Percentiles rank a stretch among this genome's conserved stretches.
These are phyloP conservation scores for Rhineura floridana DNA, from an alignment of 2,113 vertebrate genomes.

Conservation along the genomic window DNA sequence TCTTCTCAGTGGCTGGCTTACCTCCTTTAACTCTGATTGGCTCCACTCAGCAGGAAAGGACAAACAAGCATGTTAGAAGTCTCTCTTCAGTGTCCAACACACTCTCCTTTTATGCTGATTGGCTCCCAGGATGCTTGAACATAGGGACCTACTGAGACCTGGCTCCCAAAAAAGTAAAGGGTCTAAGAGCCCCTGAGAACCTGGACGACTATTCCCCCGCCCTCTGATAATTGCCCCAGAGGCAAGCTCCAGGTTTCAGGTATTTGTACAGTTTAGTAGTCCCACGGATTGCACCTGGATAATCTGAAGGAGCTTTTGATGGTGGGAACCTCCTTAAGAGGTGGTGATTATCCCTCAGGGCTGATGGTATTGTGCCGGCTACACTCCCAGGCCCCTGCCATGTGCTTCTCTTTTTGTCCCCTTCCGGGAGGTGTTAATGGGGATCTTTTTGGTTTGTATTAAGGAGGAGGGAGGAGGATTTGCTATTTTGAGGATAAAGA, in stretches of 20 bases:
- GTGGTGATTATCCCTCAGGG: neutral
- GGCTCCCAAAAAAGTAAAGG: too few relatives aligned
- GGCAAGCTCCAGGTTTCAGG: neutral
- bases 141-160: too few relatives aligned
- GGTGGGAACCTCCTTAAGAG: neutral
- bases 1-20: too few relatives aligned
- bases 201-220: too few relatives aligned
- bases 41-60: too few relatives aligned
- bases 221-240: too few relatives aligned
- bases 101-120: too few relatives aligned
- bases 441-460: constrained; percentile 35
- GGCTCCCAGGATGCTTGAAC: too few relatives aligned
- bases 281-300: neutral
- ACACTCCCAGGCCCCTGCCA: rapidly evolving
- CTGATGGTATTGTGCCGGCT: neutral
- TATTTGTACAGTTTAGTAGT: neutral
- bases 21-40: too few relatives aligned
- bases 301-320: neutral
- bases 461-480: constrained; percentile 13
- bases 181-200: too few relatives aligned
- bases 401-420: neutral
- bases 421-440: neutral
- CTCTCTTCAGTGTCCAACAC: too few relatives aligned
- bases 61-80: too few relatives aligned
- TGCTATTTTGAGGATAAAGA: constrained; percentile 23